Evolutionary conservation across 2,113 vertebrate genomes (phyloP), one percentile per base, ranked within the genome.

Genomic region (Vombatus ursinus): DNA sequence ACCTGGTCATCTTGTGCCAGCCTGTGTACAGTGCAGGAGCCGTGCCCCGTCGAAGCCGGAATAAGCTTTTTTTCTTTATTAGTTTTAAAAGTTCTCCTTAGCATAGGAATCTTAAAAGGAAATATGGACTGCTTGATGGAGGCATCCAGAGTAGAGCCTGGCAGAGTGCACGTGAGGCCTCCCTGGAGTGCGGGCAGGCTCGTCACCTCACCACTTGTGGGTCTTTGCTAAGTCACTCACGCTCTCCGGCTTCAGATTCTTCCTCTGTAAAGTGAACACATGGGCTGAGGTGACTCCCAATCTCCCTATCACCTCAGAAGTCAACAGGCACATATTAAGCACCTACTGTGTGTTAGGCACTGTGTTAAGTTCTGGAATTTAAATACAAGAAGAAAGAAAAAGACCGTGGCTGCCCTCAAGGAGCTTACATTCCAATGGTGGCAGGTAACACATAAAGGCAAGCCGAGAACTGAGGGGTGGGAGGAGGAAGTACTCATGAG

Each of bases 81-180:
- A 22, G 16, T 19, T 94, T 92, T 94, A 48, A 91, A 95, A 94
- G 12, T 68, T 50, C 93, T 90, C 93, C 92, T 94, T 22, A 5
- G 95, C 91, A 96, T 77, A 93, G 90, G 92, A 96, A 95, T 97
- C 96, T 97, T 90, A 97, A 96, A 97, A 97, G 96, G 97, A 97
- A 94, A 96, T 97, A 97, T 96, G 97, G 94, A 95, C 97, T 98
- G 97, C 96, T 54, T 51, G 94, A 94, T 94, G 91, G 91, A 97
- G 24, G 96, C 97, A 97, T 97, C 94, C 95, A 95, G 91, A 96
- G 16, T 8, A 44, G 92, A 97, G 24, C 91, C 57, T 94, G 97
- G 96, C 91, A 93, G 94, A 95, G 89, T 93, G 54, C 57, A 77
- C 68, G 12, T 96, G 94, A 90, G 92, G 95, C 96, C 97, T 96